phyloP scores from a whole-genome alignment of 64 coral and sea anemone species.

The Dendrophyllia cribrosa region DNA sequence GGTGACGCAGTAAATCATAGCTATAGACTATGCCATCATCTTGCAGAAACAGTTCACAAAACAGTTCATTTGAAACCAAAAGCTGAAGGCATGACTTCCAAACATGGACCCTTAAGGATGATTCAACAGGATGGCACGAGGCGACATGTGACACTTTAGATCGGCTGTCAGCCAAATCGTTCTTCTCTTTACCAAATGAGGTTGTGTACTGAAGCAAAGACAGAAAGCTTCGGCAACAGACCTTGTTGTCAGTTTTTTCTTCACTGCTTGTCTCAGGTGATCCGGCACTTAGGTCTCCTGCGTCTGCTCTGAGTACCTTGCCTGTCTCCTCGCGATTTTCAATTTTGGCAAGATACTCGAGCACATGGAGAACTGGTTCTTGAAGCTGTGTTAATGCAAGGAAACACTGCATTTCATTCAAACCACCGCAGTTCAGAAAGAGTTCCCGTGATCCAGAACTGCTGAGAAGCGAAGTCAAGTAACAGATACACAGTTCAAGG shows the following conservation, averaged over 20 bases:
- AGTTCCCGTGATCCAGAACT: slow-evolving; percentile 18
- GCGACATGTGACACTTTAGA: background rate
- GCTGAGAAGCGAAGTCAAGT: slow-evolving; percentile 46
- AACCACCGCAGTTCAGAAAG: slow-evolving; percentile 67
- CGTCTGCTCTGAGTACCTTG: background rate
- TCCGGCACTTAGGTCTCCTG: background rate
- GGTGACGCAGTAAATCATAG: slow-evolving; percentile 15
- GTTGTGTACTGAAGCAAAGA: slow-evolving; percentile 47
- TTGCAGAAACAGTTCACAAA: slow-evolving; percentile 54
- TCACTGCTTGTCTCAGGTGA: slow-evolving; percentile 29
- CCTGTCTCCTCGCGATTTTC: slow-evolving; percentile 29
- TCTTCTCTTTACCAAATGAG: background rate
- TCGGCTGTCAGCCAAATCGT: background rate
- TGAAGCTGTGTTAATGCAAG: slow-evolving; percentile 52
- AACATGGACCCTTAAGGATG: slow-evolving; percentile 47
- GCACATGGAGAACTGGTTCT: slow-evolving; percentile 55
- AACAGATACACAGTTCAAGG: slow-evolving; percentile 42
- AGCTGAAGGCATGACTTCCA: slow-evolving; percentile 69
- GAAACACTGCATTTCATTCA: slow-evolving; percentile 55
- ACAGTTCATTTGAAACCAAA: slow-evolving; percentile 60
- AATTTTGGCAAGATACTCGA: slow-evolving; percentile 50
- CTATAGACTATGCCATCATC: slow-evolving; percentile 12
- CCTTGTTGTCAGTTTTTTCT: slow-evolving; percentile 1
- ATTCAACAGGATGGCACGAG: background rate
- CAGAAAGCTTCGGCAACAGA: slow-evolving; percentile 55